Conservation (phyloP, 2,797 vertebrate genomes). For the Rhyacichthys aspro region DNA sequence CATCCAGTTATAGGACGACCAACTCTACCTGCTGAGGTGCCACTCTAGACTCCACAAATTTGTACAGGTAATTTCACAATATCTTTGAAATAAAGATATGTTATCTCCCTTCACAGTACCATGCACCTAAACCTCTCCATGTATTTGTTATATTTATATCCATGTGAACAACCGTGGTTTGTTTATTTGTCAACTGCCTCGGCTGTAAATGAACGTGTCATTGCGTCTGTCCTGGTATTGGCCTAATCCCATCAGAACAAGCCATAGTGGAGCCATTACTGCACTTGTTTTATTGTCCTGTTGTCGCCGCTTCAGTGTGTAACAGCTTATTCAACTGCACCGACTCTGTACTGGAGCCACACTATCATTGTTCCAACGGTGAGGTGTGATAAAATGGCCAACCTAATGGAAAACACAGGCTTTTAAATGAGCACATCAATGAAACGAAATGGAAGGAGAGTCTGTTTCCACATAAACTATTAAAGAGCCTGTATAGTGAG, state of each 20-base stretch:
- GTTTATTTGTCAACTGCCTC: background rate
- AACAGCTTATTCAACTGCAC: slow-evolving; percentile 37
- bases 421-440: slow-evolving; percentile 56
- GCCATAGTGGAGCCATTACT: slow-evolving; percentile 29
- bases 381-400: slow-evolving; percentile 44
- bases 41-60: too few species aligned
- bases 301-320: slow-evolving; percentile 13
- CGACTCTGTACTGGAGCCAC: slow-evolving; percentile 13
- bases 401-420: slow-evolving; percentile 47
- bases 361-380: slow-evolving; percentile 39
- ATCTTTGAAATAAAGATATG: too few species aligned
- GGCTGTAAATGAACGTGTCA: background rate
- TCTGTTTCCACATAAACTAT: slow-evolving; percentile 58
- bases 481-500: slow-evolving; percentile 51
- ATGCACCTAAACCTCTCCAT: background rate
- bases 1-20: too few species aligned
- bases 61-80: too few species aligned
- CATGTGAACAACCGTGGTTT: background rate
- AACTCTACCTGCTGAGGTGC: too few species aligned
- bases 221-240: background rate
- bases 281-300: slow-evolving; percentile 40
- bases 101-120: background rate
- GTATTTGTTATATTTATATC: background rate
- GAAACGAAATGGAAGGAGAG: slow-evolving; percentile 34
- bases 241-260: background rate